Evolutionary conservation across 2,113 vertebrate species (phyloP).

Genomic region (Bambusicola thoracicus): DNA sequence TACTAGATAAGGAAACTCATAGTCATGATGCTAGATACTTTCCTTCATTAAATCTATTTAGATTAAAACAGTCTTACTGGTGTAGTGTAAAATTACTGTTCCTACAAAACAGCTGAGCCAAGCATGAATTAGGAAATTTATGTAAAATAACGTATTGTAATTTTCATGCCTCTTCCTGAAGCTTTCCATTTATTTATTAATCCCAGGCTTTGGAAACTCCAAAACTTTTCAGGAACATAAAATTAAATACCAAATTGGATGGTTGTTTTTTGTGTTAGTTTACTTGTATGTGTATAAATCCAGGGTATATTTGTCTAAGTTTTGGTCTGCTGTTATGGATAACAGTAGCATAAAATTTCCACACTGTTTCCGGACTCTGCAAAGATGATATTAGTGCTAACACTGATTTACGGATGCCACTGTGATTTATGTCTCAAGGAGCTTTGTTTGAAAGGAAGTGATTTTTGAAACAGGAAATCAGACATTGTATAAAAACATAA

Average conservation of each 20-base stretch:
- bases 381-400: neutral
- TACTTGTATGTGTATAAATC: neutral
- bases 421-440: conserved; percentile 46
- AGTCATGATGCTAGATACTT: neutral
- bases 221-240: neutral
- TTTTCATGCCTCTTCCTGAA: neutral
- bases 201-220: neutral
- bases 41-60: neutral
- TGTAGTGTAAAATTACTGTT: neutral
- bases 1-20: neutral
- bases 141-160: neutral
- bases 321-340: neutral
- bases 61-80: too few relatives aligned
- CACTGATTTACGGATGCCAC: neutral
- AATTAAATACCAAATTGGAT: neutral
- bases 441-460: conserved; percentile 50
- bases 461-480: conserved; percentile 61
- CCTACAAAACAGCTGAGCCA: neutral
- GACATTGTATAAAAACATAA: conserved; percentile 58
- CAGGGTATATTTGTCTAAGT: neutral
- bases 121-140: neutral
- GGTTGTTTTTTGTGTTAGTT: neutral
- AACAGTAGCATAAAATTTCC: neutral
- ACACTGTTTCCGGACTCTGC: conserved; percentile 1
- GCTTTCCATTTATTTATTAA: neutral